phyloP scores from a whole-genome alignment of 2,797 vertebrate genomes.

The Etheostoma perlongum region DNA sequence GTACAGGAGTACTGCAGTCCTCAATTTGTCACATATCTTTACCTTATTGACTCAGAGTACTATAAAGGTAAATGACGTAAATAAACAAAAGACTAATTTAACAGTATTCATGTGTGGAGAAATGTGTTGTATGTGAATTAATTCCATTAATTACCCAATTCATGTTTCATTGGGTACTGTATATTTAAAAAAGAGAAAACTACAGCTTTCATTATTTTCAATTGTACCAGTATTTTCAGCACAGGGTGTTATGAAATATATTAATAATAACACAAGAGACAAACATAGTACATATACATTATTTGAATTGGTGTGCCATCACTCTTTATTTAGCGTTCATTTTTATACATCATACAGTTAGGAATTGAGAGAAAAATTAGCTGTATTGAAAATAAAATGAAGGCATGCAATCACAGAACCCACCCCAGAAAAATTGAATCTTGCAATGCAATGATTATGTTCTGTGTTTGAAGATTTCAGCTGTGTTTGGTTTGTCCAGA shows the following conservation, averaged over 20 bases:
- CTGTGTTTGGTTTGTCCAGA: slow-evolving; percentile 42
- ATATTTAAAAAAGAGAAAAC: not conserved
- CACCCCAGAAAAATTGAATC: not conserved
- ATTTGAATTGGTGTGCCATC: slow-evolving; percentile 44
- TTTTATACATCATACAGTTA: slow-evolving; percentile 74
- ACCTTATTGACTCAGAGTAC: not conserved
- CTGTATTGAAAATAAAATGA: slow-evolving; percentile 35
- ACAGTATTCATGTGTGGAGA: not conserved
- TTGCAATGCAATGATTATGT: slow-evolving; percentile 13
- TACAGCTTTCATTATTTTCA: not conserved
- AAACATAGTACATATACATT: slow-evolving; percentile 8
- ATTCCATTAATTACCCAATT: not conserved
- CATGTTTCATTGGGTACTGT: not conserved
- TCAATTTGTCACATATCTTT: not conserved
- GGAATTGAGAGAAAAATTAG: slow-evolving; percentile 51
- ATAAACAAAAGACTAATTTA: not conserved
- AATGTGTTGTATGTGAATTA: not conserved
- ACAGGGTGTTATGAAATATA: not conserved
- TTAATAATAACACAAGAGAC: slow-evolving; percentile 28
- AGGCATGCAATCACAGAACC: slow-evolving; percentile 38
- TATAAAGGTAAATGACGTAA: not conserved
- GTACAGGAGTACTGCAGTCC: not conserved
- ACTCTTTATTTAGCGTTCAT: slow-evolving; percentile 74
- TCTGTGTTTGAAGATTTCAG: slow-evolving; percentile 45
- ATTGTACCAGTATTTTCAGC: not conserved